A percentile compares a stretch with the other conserved stretches of the same genome.
These are phyloP conservation scores for Hesperia comma DNA, from an alignment of 2,888 invertebrate species.

Conservation along the genomic window DNA sequence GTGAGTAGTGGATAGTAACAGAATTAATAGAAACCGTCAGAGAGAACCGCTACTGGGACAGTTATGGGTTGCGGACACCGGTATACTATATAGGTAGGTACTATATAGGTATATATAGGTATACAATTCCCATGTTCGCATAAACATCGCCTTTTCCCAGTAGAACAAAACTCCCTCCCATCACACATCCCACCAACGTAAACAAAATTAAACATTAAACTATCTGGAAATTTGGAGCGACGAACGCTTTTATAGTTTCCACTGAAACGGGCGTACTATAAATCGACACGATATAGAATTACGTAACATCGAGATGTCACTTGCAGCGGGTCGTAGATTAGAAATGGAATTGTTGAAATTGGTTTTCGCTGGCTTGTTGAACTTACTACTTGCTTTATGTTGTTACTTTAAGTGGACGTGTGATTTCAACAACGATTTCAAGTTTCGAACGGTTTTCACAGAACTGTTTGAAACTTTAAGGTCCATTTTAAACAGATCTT, in stretches of 20 bases:
- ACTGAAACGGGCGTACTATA: conserved; percentile 38
- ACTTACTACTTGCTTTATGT: conserved; percentile 4
- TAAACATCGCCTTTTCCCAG: background rate
- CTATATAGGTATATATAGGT: no score
- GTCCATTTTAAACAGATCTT: background rate
- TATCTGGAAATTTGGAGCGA: conserved; percentile 57
- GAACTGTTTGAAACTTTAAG: background rate
- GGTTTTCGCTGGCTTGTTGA: conserved; percentile 25
- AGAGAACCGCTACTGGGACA: no score
- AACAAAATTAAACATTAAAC: conserved; percentile 57
- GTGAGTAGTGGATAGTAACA: no score
- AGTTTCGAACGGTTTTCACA: background rate
- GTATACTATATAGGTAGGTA: no score
- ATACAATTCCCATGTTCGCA: background rate
- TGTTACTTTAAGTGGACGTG: background rate
- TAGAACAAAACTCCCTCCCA: background rate
- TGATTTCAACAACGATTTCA: conserved; percentile 13
- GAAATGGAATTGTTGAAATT: conserved; percentile 31
- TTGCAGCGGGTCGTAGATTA: conserved; percentile 25
- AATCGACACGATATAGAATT: conserved; percentile 33
- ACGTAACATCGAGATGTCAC: conserved; percentile 22
- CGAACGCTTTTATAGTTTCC: conserved; percentile 52
- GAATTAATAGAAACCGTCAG: no score
- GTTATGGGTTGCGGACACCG: no score
- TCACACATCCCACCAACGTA: conserved; percentile 46